Percentiles rank a stretch among this genome's conserved stretches.
Conservation (phyloP, 2,888 invertebrate species). For the Coleophora deauratella region DNA sequence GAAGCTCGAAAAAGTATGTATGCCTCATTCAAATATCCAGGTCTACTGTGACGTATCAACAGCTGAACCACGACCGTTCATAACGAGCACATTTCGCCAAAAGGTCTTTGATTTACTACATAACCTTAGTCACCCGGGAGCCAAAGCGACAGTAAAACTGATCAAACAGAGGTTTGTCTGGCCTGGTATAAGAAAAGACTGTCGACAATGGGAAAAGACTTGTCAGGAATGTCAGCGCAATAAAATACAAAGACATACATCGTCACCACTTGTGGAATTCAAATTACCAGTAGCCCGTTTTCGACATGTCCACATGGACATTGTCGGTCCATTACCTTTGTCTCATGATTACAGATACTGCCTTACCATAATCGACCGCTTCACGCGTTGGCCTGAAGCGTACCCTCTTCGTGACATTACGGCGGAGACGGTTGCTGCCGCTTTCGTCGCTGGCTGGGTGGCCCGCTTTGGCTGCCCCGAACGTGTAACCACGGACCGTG, state of each 20-base stretch:
- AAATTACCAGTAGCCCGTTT: not conserved
- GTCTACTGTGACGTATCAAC: constrained; percentile 1
- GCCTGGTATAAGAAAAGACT: constrained; percentile 16
- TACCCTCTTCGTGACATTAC: constrained; percentile 24
- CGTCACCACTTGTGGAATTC: not conserved
- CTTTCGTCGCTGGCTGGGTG: constrained; percentile 25
- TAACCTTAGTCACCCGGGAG: constrained; percentile 14
- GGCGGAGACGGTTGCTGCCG: constrained; percentile 33
- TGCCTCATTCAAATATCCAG: not conserved
- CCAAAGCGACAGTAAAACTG: constrained; percentile 9
- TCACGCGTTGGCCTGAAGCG: not conserved
- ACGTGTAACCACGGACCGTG: constrained; percentile 35
- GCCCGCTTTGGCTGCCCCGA: constrained; percentile 21
- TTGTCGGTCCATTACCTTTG: not conserved
- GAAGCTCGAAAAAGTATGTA: not conserved
- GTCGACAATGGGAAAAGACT: constrained; percentile 19
- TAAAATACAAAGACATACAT: constrained; percentile 28
- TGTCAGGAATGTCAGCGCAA: constrained; percentile 29
- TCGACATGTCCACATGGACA: no score
- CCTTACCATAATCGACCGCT: no score
- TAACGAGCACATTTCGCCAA: constrained; percentile 6
- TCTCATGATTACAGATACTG: not conserved
- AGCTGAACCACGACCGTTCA: constrained; percentile 9
- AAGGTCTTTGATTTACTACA: constrained; percentile 12
- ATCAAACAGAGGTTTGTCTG: constrained; percentile 17